Evolutionary conservation across 2,113 vertebrate species (phyloP).

Genomic region (Zingel zingel): DNA sequence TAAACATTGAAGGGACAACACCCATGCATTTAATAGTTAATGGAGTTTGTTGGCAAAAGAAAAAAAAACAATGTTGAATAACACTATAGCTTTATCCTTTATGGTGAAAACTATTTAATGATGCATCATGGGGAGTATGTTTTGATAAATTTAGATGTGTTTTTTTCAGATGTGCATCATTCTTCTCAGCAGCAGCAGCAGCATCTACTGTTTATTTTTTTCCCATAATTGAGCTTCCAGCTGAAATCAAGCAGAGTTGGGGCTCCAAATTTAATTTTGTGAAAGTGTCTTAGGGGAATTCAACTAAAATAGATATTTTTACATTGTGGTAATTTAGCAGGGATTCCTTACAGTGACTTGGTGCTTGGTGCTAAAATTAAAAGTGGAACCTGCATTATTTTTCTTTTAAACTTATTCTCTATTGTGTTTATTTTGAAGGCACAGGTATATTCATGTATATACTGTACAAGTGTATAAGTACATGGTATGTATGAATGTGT

Average conservation of each 20-base stretch:
- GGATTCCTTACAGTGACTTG: neutral
- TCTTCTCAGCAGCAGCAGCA: neutral
- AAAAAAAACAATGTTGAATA: neutral
- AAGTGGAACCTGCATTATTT: neutral
- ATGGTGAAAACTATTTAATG: neutral
- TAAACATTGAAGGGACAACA: neutral
- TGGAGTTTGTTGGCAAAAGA: neutral
- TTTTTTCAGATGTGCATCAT: conserved; percentile 13
- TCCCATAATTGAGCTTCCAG: conserved; percentile 16
- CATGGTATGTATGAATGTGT: neutral
- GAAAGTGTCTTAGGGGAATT: conserved; percentile 21
- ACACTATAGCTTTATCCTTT: neutral
- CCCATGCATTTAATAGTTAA: neutral
- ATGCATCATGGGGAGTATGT: neutral
- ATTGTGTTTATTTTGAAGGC: neutral
- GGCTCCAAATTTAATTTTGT: conserved; percentile 40
- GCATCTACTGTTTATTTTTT: conserved; percentile 36
- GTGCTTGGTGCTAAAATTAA: conserved; percentile 27
- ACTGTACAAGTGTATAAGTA: neutral
- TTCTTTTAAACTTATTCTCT: neutral
- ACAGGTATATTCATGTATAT: neutral
- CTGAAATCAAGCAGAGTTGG: conserved; percentile 10
- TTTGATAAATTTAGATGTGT: neutral
- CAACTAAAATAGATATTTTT: conserved; percentile 23
- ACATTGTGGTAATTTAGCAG: conserved; percentile 11